Conservation (phyloP, 2,888 invertebrate species). For the Pyrgus malvae region DNA sequence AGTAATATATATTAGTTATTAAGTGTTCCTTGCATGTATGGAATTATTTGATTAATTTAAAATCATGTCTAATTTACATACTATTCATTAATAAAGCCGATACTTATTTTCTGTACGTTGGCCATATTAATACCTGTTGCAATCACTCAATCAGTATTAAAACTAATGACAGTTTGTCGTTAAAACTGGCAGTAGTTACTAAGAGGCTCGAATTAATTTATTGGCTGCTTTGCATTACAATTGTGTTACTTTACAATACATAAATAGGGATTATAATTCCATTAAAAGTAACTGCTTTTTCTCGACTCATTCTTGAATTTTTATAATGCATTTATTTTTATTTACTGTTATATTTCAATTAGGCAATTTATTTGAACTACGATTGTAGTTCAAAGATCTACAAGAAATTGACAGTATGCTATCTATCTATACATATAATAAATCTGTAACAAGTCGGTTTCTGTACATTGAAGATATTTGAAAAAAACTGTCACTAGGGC, state of each 20-base stretch:
- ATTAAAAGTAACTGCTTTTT: background rate
- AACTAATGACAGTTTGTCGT: conserved; percentile 26
- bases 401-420: too few relatives aligned
- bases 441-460: too few relatives aligned
- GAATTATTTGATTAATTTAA: too few relatives aligned
- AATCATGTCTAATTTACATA: too few relatives aligned
- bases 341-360: background rate
- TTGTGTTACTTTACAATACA: conserved; percentile 9
- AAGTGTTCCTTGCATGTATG: too few relatives aligned
- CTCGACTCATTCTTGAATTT: background rate
- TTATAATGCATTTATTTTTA: background rate
- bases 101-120: background rate
- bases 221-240: conserved; percentile 18
- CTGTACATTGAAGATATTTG: too few relatives aligned
- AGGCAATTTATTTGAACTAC: too few relatives aligned
- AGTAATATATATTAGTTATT: too few relatives aligned
- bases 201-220: conserved; percentile 15
- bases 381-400: too few relatives aligned
- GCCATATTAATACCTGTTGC: conserved; percentile 18
- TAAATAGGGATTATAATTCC: conserved; percentile 3
- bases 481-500: too few relatives aligned
- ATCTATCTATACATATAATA: too few relatives aligned
- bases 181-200: conserved; percentile 15
- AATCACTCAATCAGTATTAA: conserved; percentile 29
- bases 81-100: too few relatives aligned